Conservation (phyloP, 2,888 invertebrate species). For the Pseudococcus viburni region DNA sequence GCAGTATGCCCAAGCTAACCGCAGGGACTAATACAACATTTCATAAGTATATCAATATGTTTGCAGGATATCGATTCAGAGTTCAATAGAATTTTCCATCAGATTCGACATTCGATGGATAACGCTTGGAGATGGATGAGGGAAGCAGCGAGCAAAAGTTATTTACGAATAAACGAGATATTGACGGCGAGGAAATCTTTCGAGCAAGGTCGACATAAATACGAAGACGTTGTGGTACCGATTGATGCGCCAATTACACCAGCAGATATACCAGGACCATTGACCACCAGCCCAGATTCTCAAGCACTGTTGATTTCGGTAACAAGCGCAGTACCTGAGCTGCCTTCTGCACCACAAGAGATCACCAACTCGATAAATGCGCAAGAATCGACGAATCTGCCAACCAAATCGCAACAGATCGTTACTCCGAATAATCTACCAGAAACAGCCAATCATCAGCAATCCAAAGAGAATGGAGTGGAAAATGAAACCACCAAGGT, state of each 20-base stretch:
- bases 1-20: too few species aligned
- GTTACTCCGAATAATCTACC: not conserved
- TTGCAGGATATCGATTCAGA: not conserved
- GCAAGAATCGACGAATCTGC: not conserved
- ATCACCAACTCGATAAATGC: not conserved
- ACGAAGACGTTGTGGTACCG: not conserved
- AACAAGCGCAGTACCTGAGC: not conserved
- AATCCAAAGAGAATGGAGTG: not conserved
- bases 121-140: slow-evolving; percentile 3
- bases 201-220: not conserved
- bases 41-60: not conserved
- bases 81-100: not conserved
- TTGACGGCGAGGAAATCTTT: not conserved
- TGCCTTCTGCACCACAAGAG: not conserved
- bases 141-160: not conserved
- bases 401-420: too few species aligned
- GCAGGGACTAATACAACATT: too few species aligned
- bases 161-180: not conserved
- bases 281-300: not conserved
- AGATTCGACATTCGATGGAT: not conserved
- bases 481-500: not conserved
- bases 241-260: not conserved
- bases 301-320: not conserved
- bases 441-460: not conserved
- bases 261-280: not conserved